Conservation (phyloP, 2,888 invertebrate genomes). For the Euplagia quadripunctaria region DNA sequence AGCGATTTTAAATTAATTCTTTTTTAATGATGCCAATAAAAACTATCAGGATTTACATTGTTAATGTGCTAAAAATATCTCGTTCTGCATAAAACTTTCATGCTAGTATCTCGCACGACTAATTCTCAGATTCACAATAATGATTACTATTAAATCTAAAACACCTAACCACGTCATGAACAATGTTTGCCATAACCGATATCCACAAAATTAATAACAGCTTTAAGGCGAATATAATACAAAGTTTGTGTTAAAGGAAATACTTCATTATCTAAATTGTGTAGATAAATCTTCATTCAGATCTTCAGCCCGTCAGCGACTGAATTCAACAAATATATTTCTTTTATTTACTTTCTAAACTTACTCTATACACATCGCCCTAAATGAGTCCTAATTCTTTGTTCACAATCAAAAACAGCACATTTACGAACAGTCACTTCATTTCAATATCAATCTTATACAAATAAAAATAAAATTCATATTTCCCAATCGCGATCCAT, state of each 20-base stretch:
- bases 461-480: slow-evolving; percentile 49
- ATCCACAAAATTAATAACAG: slow-evolving; percentile 39
- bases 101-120: slow-evolving; percentile 43
- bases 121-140: slow-evolving; percentile 24
- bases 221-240: slow-evolving; percentile 48
- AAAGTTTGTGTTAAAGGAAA: slow-evolving; percentile 36
- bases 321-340: slow-evolving; percentile 36
- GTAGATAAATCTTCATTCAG: slow-evolving; percentile 27
- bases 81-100: slow-evolving; percentile 8
- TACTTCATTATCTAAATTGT: slow-evolving; percentile 31
- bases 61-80: slow-evolving; percentile 20
- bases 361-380: slow-evolving; percentile 48
- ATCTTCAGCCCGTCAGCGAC: slow-evolving; percentile 25
- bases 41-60: not conserved
- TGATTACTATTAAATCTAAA: slow-evolving; percentile 17
- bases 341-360: slow-evolving; percentile 34
- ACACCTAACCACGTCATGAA: slow-evolving; percentile 43
- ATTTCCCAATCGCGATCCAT: slow-evolving; percentile 42
- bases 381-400: slow-evolving; percentile 43
- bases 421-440: slow-evolving; percentile 50
- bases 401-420: slow-evolving; percentile 54
- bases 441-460: slow-evolving; percentile 46
- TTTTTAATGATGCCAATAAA: not conserved
- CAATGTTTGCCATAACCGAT: slow-evolving; percentile 41
- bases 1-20: slow-evolving; percentile 11